Base-by-base conservation (phyloP, 1,140 invertebrate species). In the Drosophila bipectinata region DNA sequence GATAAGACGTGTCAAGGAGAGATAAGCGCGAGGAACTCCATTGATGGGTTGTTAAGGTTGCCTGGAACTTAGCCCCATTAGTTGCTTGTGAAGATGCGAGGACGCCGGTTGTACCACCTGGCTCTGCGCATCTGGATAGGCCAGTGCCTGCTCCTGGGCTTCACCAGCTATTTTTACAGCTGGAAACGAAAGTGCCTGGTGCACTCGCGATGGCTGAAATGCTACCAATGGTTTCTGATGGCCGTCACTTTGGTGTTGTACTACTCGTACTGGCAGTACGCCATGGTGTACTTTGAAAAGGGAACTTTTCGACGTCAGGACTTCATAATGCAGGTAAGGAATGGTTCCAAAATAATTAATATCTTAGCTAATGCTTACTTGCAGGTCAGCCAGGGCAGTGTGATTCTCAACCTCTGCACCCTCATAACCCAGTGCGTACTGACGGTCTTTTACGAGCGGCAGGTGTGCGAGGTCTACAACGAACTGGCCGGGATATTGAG, bases 111-210 rank as follows among this genome's bases (percentile, higher is more conserved):
- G 63, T 68, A 41, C 14, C 51, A n/a, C 12, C 8, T 14, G 26
- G 26, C 34, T 3, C 32, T 69, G 24, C 51, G 63, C 44, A 10
- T 21, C 10, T 69, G 66, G 66, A 26, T 56, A 51, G 26, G 15
- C 6, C n/a, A 56, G 51, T 3, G 21, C n/a, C 12, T 57, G 21
- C 4, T 68, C n/a, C 18, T 69, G 66, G 66, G 62, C 4, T 2
- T 24, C 0, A 14, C 26, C 66, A 12, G 63, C 2, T 52, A 69
- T 41, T 41, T 1, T 4, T 69, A 49, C 10, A 48, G 32, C 6
- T 0, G 0, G 0, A 21, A 9, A 5, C 32, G 51, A 1, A 6
- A 8, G 10, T 9, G 66, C 0, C 18, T 69, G 8, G 28, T 6
- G 1, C 44, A 30, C 44, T 68, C 63, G 4, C 15, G 63, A 0